Conservation (phyloP, 2,888 invertebrate genomes). For the Magallana nippona region DNA sequence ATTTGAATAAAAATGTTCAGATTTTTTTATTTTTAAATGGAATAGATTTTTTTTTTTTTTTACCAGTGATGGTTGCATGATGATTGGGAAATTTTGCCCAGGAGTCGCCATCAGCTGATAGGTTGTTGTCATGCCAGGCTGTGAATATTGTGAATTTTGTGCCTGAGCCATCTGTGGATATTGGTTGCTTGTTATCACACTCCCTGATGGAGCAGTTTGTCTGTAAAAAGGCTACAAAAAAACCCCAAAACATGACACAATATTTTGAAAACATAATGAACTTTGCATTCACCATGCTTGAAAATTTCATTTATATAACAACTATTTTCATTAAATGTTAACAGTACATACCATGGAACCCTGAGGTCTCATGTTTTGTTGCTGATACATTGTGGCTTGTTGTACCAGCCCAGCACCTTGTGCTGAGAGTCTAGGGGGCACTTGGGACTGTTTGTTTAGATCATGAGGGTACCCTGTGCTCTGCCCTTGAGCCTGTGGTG, state of each 20-base stretch:
- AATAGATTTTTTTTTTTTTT: not conserved
- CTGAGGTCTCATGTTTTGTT: slow-evolving; percentile 53
- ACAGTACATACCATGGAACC: slow-evolving; percentile 26
- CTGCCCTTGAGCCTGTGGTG: slow-evolving; percentile 34
- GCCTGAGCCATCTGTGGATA: slow-evolving; percentile 44
- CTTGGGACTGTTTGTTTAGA: slow-evolving; percentile 42
- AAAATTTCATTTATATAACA: not conserved
- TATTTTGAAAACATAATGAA: not conserved
- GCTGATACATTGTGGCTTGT: slow-evolving; percentile 56
- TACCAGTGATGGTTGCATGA: slow-evolving; percentile 49
- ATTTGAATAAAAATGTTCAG: not conserved
- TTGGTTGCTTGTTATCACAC: slow-evolving; percentile 41
- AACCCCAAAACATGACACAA: not conserved
- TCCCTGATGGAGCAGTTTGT: slow-evolving; percentile 30
- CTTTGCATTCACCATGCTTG: not conserved
- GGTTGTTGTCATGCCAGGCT: slow-evolving; percentile 25
- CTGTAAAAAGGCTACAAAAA: slow-evolving; percentile 59
- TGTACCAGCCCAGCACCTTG: slow-evolving; percentile 39
- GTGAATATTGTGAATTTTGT: slow-evolving; percentile 43
- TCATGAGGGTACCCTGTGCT: slow-evolving; percentile 45
- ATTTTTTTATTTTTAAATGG: too few relatives aligned
- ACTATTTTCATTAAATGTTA: not conserved
- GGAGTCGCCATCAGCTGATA: slow-evolving; percentile 47
- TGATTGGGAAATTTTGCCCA: slow-evolving; percentile 42
- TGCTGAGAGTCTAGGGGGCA: slow-evolving; percentile 25